Evolutionary conservation across 2,797 vertebrate genomes (phyloP), one percentile per base, ranked within the genome.

Genomic region (Phaenicophaeus curvirostris): DNA sequence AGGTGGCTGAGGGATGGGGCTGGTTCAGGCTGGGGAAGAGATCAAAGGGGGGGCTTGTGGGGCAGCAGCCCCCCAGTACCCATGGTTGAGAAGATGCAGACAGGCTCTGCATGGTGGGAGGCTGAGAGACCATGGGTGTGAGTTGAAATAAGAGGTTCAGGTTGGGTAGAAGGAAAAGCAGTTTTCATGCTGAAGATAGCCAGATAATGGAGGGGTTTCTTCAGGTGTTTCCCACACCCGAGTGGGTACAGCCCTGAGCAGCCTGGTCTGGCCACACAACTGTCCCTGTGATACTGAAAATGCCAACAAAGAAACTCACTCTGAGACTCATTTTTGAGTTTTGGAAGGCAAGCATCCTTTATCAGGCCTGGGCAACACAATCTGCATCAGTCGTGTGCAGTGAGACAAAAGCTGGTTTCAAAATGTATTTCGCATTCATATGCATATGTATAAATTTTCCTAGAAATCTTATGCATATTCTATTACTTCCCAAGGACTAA

Each of bases 31-130:
- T 12, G 31, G 33, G 27, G 28, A 35, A 4, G 7, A 30, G 30
- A 21, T 14, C 7, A 9, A 2, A 8, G 58, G 9, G 58, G 51
- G 44, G 15, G 11, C n/a, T 23, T 20, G 4, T 9, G 39, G 39
- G 9, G 14, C 23, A 12, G 44, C 46, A 33, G 25, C 28, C 46
- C 37, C 28, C 17, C 39, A 2, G 46, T 37, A 5, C 12, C n/a
- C 15, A 1, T 5, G 24, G 11, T 3, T 2, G 21, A 27, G 48
- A 21, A 31, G 33, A 2, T 6, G 6, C n/a, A 23, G n/a, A 2
- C 39, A 1, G 39, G 48, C 28, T 5, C 24, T 35, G 53, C 15
- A 3, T 1, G 11, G n/a, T 25, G 61, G 41, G 54, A 27, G 33
- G 57, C 71, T 4, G 53, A 19, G 44, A 37, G 18, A 9, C 33